Percentiles rank a stretch among this genome's conserved stretches.
Evolutionary conservation across 2,113 vertebrate genomes (phyloP).

Genomic region (Petromus typicus): DNA sequence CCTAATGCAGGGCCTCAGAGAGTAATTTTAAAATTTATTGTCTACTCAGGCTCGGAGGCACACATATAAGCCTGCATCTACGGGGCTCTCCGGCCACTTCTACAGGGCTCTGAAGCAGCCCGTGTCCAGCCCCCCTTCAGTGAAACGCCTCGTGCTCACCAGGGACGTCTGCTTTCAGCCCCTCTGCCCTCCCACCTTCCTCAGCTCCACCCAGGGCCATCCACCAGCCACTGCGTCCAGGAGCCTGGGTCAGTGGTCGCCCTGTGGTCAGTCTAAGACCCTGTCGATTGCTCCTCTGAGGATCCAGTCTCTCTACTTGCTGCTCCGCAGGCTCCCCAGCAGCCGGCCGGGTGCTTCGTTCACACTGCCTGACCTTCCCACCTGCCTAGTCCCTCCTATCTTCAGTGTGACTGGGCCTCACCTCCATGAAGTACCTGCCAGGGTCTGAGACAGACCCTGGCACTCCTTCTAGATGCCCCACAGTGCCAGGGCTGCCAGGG

Average conservation of each 20-base stretch:
- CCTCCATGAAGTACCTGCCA: neutral
- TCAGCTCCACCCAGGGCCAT: neutral
- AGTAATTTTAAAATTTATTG: neutral
- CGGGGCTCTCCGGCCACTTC: neutral
- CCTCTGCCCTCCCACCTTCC: neutral
- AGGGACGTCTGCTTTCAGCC: no score
- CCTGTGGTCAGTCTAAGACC: neutral
- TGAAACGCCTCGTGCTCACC: neutral
- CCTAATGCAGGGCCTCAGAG: neutral
- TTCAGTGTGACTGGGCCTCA: accelerated
- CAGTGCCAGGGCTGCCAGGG: neutral
- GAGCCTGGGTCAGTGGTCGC: neutral
- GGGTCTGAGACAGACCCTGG: neutral
- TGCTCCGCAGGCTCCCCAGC: neutral
- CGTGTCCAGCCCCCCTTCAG: neutral
- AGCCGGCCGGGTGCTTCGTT: neutral
- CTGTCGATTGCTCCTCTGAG: neutral
- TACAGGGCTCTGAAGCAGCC: neutral
- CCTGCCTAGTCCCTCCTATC: neutral
- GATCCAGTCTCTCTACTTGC: neutral
- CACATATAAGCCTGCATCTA: accelerated
- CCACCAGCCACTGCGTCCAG: neutral
- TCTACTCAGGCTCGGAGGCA: neutral
- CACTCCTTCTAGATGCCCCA: neutral
- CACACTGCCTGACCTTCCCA: no score